Evolutionary conservation across 1,140 invertebrate genomes (phyloP), one percentile per base, ranked within the genome.

Genomic region (Neodiprion virginianus): DNA sequence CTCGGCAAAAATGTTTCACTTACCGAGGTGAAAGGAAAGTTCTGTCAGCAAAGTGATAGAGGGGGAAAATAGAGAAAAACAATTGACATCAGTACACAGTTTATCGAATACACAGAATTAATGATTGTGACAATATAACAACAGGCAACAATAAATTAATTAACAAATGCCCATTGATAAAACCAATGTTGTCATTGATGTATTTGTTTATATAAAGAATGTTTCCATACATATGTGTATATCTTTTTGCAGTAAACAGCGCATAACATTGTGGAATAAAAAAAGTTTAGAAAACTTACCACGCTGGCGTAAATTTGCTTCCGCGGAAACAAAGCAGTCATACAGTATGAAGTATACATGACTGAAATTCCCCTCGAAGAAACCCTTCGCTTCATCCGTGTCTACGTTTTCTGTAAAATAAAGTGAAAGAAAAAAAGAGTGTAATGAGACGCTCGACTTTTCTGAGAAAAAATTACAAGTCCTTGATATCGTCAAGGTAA

Each of bases 301-400:
- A 93, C 95, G 93, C 89, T 97, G 96, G 77, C 95, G 93, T 28
- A 98, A 89, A 88, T 97, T 97, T 68, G 92, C 92, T 90, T 99
- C 97, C 61, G 96, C 95, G 83, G 93, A 92, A 61, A 97, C 94
- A 87, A 99, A 98, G 84, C 95, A 96, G 86, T 99, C 97, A 88
- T 98, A 97, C 69, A 99, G 92, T 80, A 98, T 96, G 84, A 95
- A 97, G 87, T 98, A 99, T 48, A 99, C 94, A 91, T 97, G 95
- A 83, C 96, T 97, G 85, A 97, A 98, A 88, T 98, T 97, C 50
- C 92, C 92, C 88, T 98, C 96, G 87, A 98, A 98, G 82, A 98
- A 95, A 67, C 92, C 92, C 90, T 98, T 98, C 11, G 95, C 93
- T 89, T 98, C 97, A 78, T 93, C 92, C 71, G 90, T 90, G 84